Evolutionary conservation across 1,140 invertebrate species (phyloP).

Genomic region (Parasteatoda tepidariorum): DNA sequence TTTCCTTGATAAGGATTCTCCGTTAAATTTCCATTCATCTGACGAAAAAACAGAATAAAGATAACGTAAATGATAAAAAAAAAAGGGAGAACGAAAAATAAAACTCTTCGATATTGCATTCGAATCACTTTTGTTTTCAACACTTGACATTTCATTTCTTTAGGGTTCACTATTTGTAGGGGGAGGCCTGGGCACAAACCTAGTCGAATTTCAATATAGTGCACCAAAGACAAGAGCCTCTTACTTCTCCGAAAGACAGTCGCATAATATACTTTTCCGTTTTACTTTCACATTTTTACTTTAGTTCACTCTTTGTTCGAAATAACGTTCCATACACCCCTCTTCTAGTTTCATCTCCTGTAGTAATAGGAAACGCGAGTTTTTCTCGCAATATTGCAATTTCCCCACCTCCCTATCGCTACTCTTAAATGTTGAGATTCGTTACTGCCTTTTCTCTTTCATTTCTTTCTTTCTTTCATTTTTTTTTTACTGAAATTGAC

Average conservation of each 20-base stretch:
- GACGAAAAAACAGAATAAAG: too few species aligned
- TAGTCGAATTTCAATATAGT: conserved; percentile 47
- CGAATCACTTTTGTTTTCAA: conserved; percentile 28
- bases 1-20: too few species aligned
- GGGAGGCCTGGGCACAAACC: background rate
- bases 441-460: background rate
- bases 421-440: background rate
- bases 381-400: conserved; percentile 24
- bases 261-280: conserved; percentile 22
- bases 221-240: conserved; percentile 4
- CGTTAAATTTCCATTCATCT: too few species aligned
- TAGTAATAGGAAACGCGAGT: conserved; percentile 35
- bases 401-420: background rate
- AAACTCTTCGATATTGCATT: background rate
- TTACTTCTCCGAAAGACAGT: conserved; percentile 12
- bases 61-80: conserved; percentile 6
- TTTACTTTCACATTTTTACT: conserved; percentile 6
- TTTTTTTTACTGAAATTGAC: too few species aligned
- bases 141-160: conserved; percentile 50
- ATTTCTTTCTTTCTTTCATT: conserved; percentile 1
- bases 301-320: background rate
- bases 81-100: conserved; percentile 6
- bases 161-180: conserved; percentile 19
- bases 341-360: conserved; percentile 2
- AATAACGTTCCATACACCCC: conserved; percentile 30